Evolutionary conservation across 2,113 vertebrate genomes (phyloP).

Genomic region (Acinonyx jubatus): DNA sequence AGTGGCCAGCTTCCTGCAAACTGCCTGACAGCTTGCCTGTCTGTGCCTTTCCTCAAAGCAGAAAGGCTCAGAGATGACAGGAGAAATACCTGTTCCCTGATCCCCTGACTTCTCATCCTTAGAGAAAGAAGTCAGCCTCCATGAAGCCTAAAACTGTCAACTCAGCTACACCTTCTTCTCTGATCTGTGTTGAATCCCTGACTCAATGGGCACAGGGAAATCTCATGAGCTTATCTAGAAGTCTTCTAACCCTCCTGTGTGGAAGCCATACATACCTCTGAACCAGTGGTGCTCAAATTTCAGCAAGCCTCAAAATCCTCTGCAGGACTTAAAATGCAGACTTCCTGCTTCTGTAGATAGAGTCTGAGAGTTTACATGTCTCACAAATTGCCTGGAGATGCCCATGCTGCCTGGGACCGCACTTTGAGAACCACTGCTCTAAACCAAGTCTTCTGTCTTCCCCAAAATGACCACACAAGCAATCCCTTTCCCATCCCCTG

Average conservation of each 20-base stretch:
- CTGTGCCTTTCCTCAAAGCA: not conserved
- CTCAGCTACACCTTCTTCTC: not conserved
- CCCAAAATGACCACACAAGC: not conserved
- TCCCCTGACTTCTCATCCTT: not conserved
- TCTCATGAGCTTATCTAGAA: not conserved
- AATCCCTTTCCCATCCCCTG: not conserved
- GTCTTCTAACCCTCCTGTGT: not conserved
- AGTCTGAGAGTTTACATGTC: not conserved
- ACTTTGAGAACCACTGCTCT: not conserved
- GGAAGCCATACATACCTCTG: not conserved
- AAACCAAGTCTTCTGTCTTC: not conserved
- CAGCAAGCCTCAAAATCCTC: not conserved
- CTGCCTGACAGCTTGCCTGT: not conserved
- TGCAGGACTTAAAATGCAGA: not conserved
- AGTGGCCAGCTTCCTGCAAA: not conserved
- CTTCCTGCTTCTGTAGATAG: not conserved
- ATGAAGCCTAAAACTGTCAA: not conserved
- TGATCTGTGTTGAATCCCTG: not conserved
- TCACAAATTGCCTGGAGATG: not conserved
- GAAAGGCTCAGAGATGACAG: not conserved
- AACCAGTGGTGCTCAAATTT: not conserved
- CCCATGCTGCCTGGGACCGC: not conserved
- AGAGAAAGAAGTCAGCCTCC: not conserved
- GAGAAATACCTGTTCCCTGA: not conserved
- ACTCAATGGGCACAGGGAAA: not conserved